Conservation (phyloP, 2,888 invertebrate genomes). For the Drosophila kanekoi region DNA sequence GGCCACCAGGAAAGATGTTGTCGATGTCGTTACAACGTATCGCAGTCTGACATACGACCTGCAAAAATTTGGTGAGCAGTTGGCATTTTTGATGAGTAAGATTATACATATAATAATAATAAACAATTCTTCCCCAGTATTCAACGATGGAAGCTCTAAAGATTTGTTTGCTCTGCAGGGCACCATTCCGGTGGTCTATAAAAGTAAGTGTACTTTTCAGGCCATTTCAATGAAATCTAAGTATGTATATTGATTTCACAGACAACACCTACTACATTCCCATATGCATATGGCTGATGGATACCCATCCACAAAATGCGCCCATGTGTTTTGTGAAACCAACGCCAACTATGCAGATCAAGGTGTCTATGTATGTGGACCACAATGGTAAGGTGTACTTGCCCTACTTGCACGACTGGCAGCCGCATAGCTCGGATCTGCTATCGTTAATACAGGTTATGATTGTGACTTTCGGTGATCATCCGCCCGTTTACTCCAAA, state of each 20-base stretch:
- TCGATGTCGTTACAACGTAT: conserved; percentile 88
- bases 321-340: conserved; percentile 98
- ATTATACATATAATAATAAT: neutral
- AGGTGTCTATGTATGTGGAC: conserved; percentile 97
- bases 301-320: conserved; percentile 98
- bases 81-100: neutral
- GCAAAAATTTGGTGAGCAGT: conserved; percentile 89
- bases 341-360: conserved; percentile 97
- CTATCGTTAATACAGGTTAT: conserved; percentile 95
- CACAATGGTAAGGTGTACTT: conserved; percentile 97
- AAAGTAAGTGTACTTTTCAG: conserved; percentile 88
- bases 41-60: conserved; percentile 88
- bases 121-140: conserved; percentile 86
- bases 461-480: conserved; percentile 96
- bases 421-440: conserved; percentile 92
- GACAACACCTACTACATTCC: conserved; percentile 97
- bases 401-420: conserved; percentile 98
- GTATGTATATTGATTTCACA: conserved; percentile 72
- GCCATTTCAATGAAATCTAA: too few species aligned
- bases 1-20: conserved; percentile 88
- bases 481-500: conserved; percentile 96
- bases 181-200: conserved; percentile 96
- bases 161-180: conserved; percentile 94
- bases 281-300: conserved; percentile 97
- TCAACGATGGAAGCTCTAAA: conserved; percentile 93